Base-by-base conservation (phyloP, 1,140 invertebrate species). In the Cherax quadricarinatus region DNA sequence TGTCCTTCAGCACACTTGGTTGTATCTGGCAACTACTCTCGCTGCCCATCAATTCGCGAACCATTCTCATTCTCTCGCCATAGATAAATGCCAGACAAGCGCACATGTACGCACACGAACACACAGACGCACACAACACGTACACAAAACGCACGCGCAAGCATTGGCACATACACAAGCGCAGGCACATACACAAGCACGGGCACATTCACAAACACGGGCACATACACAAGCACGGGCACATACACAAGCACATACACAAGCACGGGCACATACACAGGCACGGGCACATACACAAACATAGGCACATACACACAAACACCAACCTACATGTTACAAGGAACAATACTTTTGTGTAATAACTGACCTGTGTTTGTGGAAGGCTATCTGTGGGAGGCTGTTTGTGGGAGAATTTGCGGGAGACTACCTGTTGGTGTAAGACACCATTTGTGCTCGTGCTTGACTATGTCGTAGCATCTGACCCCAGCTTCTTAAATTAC, bases 31-130 rank as follows among this genome's bases (percentile, higher is more conserved):
- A 88, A 88, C 86, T 86, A 70, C 18, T 78, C 85, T 66, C 78
- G 49, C 78, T 88, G 41, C 78, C 86, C 86, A 88, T 88, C 86
- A 88, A 88, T 88, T 88, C 86, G 78, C 86, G 86, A 88, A 88
- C 78, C 75, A 88, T 88, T 88, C 86, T 88, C 41, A 60, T 73
- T n/a, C 73, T 24, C 86, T 88, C 73, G 66, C 86, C 86, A 88
- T 88, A 88, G 86, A 88, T 78, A 73, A 75, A 75, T 49, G 73
- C n/a, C 51, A 73, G 86, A 51, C 86, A 88, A n/a, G 14, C 66
- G 21, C 57, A 60, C 57, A 60, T 16, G 16, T 16, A 60, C 57
- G 16, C 9, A 66, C 62, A 66, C 62, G 21, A 12, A 66, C 62
- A 66, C 62, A 66, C 7, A n/a, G n/a, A 66, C 62, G 18, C 62